These are phyloP conservation scores for Bombyx huttoni DNA, from an alignment of 2,888 invertebrate species.

Conservation along the genomic window DNA sequence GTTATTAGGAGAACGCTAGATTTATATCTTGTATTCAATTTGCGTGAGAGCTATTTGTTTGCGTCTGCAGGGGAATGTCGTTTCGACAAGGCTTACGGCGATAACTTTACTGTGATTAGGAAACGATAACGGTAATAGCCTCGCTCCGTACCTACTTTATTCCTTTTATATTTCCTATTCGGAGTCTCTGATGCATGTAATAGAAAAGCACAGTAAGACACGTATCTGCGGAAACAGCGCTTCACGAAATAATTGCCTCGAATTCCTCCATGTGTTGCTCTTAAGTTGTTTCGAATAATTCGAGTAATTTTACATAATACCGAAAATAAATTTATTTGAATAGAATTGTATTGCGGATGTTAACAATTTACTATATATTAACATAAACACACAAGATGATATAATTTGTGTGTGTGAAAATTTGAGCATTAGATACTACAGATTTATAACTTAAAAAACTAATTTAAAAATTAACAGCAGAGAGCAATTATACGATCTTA, in stretches of 20 bases:
- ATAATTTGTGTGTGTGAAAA: too few relatives aligned
- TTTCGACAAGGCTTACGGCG: constrained; percentile 24
- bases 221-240: not conserved
- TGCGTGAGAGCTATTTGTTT: constrained; percentile 57
- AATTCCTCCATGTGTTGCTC: not conserved
- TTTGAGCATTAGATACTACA: too few relatives aligned
- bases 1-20: constrained; percentile 58
- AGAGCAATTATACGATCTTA: too few relatives aligned
- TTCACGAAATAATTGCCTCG: not conserved
- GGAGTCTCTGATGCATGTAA: not conserved
- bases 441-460: too few relatives aligned
- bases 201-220: not conserved
- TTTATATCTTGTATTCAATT: constrained; percentile 68
- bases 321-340: too few relatives aligned
- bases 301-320: too few relatives aligned
- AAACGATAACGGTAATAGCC: constrained; percentile 17
- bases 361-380: too few relatives aligned
- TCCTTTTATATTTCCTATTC: not conserved
- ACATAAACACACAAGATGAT: too few relatives aligned
- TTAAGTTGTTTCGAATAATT: not conserved
- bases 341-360: too few relatives aligned
- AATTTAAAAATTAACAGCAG: too few relatives aligned
- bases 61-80: constrained; percentile 24
- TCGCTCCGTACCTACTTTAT: not conserved
- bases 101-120: constrained; percentile 31